phyloP scores from a whole-genome alignment of 2,797 vertebrate genomes.

The Avahi laniger region DNA sequence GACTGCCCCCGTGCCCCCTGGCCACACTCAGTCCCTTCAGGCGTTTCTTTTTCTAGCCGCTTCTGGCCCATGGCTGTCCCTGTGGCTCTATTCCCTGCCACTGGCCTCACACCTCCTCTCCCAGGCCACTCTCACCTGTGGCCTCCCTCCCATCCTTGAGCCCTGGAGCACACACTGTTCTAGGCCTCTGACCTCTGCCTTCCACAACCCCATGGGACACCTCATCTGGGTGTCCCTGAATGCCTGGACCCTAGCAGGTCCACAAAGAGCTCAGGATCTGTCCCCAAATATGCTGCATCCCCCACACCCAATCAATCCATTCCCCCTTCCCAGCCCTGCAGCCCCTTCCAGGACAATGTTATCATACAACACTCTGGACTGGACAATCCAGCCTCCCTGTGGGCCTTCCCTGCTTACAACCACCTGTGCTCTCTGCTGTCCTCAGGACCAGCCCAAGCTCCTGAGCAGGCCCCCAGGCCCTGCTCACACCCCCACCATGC shows the following conservation, averaged over 20 bases:
- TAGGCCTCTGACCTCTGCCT: neutral
- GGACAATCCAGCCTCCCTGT: neutral
- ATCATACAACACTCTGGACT: neutral
- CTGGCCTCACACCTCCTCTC: neutral
- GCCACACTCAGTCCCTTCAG: neutral
- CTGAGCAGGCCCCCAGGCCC: neutral
- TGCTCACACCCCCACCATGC: accelerated
- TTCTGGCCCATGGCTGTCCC: neutral
- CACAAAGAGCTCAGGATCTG: neutral
- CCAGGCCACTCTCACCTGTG: neutral
- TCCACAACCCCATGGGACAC: too few species aligned
- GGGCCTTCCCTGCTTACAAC: neutral
- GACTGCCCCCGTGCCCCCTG: neutral
- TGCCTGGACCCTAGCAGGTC: neutral
- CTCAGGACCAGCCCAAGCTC: neutral
- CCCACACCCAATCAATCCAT: neutral
- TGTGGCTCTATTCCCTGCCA: neutral
- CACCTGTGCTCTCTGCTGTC: neutral
- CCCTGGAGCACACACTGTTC: neutral
- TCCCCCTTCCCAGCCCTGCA: neutral
- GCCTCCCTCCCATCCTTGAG: neutral
- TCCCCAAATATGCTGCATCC: neutral
- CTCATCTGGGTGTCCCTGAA: neutral
- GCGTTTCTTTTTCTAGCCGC: neutral
- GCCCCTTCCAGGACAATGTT: neutral